Evolutionary conservation across 2,797 vertebrate species (phyloP), one percentile per base, ranked within the genome.

Genomic region (Lepilemur ruficaudatus): DNA sequence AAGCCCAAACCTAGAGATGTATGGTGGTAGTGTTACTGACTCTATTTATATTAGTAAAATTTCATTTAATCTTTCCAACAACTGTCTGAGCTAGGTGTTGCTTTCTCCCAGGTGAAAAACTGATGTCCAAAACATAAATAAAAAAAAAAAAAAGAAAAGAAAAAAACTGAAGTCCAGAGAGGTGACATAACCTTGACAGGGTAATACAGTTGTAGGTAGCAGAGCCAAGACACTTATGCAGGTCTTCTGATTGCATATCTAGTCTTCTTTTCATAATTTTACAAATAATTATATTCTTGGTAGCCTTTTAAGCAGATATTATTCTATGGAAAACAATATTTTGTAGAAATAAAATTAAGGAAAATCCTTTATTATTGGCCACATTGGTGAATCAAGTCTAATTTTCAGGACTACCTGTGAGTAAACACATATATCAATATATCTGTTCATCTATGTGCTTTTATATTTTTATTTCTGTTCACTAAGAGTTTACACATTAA

Each of bases 401-500:
- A 41, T 95, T 95, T 92, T 96, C 84, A 93, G 48, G 43, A 46
- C 57, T 90, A 41, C n/a, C 89, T 82, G 3, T 75, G 25, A 86
- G 38, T 93, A 81, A 95, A 85, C n/a, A 50, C 17, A 12, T 32
- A 59, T 28, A 23, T 83, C 57, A 57, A 4, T 75, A 75, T 63
- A n/a, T 80, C 23, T 94, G 35, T 41, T 65, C 23, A 50, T 73
- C n/a, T 69, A 0, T 32, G 30, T 41, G 52, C 82, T 85, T 79
- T 95, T 86, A 76, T 70, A 63, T 46, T 96, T 30, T 84, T 72
- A 46, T 75, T 84, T 92, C 92, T 95, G 50, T 91, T 95, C 32
- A 83, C 17, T 89, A 43, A 61, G 81, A 70, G 32, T 55, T 65
- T 70, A 70, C 35, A 92, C 41, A 72, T 86, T 87, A 73, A 89